These are phyloP conservation scores for Lordiphosa clarofinis DNA, from an alignment of 1,140 invertebrate genomes.

Conservation along the genomic window DNA sequence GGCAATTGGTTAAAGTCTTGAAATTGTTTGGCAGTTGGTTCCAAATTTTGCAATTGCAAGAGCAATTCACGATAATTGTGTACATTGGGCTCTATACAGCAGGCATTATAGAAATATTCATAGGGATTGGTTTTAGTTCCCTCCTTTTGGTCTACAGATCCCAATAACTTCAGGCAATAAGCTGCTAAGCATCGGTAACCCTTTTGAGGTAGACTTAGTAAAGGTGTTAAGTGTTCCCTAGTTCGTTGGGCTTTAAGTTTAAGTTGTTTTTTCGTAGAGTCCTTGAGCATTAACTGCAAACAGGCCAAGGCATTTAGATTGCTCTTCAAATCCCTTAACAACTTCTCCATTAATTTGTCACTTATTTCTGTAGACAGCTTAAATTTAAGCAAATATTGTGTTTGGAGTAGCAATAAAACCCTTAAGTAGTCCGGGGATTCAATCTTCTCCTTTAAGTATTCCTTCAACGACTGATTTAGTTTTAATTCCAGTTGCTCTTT, in stretches of 20 bases:
- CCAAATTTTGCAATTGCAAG: constrained; percentile 86
- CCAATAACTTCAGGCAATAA: constrained; percentile 52
- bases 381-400: constrained; percentile 45
- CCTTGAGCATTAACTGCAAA: constrained; percentile 39
- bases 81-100: constrained; percentile 84
- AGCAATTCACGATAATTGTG: constrained; percentile 89
- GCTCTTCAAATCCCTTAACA: too few relatives aligned
- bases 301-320: constrained; percentile 51
- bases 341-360: constrained; percentile 7
- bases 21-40: constrained; percentile 82
- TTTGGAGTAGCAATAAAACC: constrained; percentile 57
- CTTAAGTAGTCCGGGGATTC: constrained; percentile 13
- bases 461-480: constrained; percentile 26
- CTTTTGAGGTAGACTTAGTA: constrained; percentile 35
- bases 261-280: constrained; percentile 16
- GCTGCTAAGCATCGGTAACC: constrained; percentile 50
- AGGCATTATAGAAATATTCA: constrained; percentile 85
- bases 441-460: constrained; percentile 5
- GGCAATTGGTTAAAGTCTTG: constrained; percentile 82
- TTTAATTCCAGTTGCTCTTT: constrained; percentile 34
- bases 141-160: constrained; percentile 1
- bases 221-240: constrained; percentile 10
- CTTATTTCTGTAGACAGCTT: constrained; percentile 19
- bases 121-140: constrained; percentile 79
- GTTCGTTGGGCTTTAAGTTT: background rate